Percentiles rank a stretch among this genome's conserved stretches.
Conservation (phyloP, 2,113 vertebrate species). For the Entomyzon cyanotis region DNA sequence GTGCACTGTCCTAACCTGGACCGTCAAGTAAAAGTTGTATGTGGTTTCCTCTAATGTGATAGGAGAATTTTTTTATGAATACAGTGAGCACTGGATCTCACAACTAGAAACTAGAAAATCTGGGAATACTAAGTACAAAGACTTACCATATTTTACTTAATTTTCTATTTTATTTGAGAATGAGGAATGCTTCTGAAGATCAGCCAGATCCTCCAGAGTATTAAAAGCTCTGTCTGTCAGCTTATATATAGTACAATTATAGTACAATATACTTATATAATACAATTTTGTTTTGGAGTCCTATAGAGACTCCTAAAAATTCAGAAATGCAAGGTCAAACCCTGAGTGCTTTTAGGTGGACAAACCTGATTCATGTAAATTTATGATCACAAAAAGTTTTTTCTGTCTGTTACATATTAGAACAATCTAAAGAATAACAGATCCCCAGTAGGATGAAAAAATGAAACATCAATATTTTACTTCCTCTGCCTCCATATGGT, state of each 20-base stretch:
- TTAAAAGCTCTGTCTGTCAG: constrained; percentile 41
- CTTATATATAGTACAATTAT: not conserved
- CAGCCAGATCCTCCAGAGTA: not conserved
- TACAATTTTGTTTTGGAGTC: constrained; percentile 25
- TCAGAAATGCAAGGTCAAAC: constrained; percentile 49
- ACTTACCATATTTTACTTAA: constrained; percentile 14
- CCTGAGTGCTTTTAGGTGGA: constrained; percentile 4
- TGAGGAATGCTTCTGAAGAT: constrained; percentile 2
- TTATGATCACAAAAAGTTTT: not conserved
- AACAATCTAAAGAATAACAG: not conserved
- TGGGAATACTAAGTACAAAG: not conserved
- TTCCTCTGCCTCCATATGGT: not conserved
- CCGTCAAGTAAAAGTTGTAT: not conserved
- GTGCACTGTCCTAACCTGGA: not conserved
- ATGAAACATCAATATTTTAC: constrained; percentile 48
- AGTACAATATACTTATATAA: constrained; percentile 1
- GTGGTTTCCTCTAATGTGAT: not conserved
- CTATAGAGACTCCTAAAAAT: constrained; percentile 48
- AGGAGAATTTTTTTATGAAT: not conserved
- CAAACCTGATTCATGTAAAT: not conserved
- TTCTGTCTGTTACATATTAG: constrained; percentile 20
- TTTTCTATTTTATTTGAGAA: constrained; percentile 11
- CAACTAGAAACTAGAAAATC: not conserved
- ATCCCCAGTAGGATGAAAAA: constrained; percentile 41
- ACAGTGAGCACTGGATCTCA: not conserved